Base-by-base conservation (phyloP, 2,113 vertebrate species). In the Semnornis frantzii region DNA sequence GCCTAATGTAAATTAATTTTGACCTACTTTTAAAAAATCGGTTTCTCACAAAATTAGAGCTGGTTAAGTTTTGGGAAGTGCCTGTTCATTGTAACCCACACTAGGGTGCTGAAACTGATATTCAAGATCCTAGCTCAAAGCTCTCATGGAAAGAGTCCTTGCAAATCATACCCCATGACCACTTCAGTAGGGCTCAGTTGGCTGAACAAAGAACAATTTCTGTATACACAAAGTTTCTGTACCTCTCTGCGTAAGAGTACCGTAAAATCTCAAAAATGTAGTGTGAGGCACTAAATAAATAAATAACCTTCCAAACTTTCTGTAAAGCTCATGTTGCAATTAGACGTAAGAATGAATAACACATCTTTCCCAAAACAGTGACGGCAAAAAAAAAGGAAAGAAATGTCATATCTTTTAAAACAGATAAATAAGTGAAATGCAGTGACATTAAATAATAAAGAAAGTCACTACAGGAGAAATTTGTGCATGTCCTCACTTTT, bases 181-280 rank as follows among this genome's bases (percentile, higher is more conserved):
- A 0, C 33, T 34, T 83, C 30, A 59, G 3, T 1, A 25, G 5
- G 8, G 25, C 10, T 39, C 63, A 48, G 1, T 0, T 76, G 42
- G 13, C 34, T 80, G 58, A 69, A 50, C 2, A 0, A 60, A 68
- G 28, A 18, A 44, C 27, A 33, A 2, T 52, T 33, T 52, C 31
- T 62, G 15, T 24, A 58, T 8, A 15, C 1, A 5, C 30, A 42
- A 12, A 44, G 39, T 9, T 57, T 84, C 79, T 44, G 44, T 57
- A 48, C 12, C 18, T 74, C 37, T 55, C 12, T 78, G n/a, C 12
- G 18, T 28, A 31, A 9, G 31, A 90, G n/a, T n/a, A n/a, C 31
- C 54, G n/a, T 74, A 69, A 84, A 44, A 64, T 60, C 37, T 75
- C 21, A 70, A 34, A 87, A 60, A 48, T 15, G 1, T 21, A 28